phyloP scores from a whole-genome alignment of 2,888 invertebrate genomes.

The Tachina fera region DNA sequence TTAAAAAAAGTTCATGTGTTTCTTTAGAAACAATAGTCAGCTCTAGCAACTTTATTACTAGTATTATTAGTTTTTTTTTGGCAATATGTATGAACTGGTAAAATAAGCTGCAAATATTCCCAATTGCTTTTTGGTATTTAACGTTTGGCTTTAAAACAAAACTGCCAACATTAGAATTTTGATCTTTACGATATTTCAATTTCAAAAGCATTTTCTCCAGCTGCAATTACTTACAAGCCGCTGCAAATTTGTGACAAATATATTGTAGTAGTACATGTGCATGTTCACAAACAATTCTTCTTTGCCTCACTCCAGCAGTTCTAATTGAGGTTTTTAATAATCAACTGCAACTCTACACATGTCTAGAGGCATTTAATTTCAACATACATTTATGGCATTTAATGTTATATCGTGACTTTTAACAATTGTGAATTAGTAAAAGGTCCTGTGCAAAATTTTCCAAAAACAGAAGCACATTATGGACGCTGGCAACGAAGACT shows the following conservation, averaged over 20 bases:
- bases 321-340: slow-evolving; percentile 14
- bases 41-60: neutral
- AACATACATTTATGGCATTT: slow-evolving; percentile 52
- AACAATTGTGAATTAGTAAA: slow-evolving; percentile 59
- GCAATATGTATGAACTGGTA: neutral
- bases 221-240: slow-evolving; percentile 1
- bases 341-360: slow-evolving; percentile 38
- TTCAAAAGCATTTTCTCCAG: neutral
- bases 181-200: neutral
- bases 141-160: too few species aligned
- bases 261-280: too few species aligned
- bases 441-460: slow-evolving; percentile 41
- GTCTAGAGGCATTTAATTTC: slow-evolving; percentile 46
- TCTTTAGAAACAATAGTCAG: neutral
- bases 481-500: slow-evolving; percentile 7
- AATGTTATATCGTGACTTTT: slow-evolving; percentile 65
- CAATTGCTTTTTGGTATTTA: too few species aligned
- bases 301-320: neutral
- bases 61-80: neutral
- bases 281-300: neutral
- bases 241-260: neutral
- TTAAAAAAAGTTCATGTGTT: neutral
- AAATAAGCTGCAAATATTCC: neutral
- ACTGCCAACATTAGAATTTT: neutral
- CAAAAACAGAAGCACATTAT: slow-evolving; percentile 41